Evolutionary conservation across 2,888 invertebrate species (phyloP), one percentile per base, ranked within the genome.

Genomic region (Oligia fasciuncula): DNA sequence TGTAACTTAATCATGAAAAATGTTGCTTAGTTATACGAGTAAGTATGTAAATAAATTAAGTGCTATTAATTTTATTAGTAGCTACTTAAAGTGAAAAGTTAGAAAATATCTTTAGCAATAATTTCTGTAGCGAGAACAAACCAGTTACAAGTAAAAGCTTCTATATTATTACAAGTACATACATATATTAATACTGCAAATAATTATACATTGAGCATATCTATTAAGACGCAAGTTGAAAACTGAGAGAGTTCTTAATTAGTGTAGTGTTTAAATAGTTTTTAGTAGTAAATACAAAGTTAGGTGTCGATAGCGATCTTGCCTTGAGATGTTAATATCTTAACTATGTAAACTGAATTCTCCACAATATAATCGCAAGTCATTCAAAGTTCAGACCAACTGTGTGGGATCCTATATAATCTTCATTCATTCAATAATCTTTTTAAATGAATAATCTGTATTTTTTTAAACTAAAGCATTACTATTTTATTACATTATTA

Each of bases 101-200:
- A 40, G 71, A 76, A 79, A 76, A 66, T 49, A 76, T 63, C 14
- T 35, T 63, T 46, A 54, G 35, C 14, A 67, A 54, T 77, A 4
- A 80, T 79, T 77, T 79, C 49, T 63, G 51, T 23, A 17, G 76
- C 67, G 65, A 71, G 29, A 77, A 73, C n/a, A 70, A 79, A 85
- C 82, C 79, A 29, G 85, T 79, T 72, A 13, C 4, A 49, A 72
- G 76, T 72, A 72, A 85, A 82, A 85, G 70, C 60, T n/a, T 66
- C 57, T 68, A 57, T n/a, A n/a, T 29, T 67, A 57, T 57, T 70
- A 73, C 29, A 73, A 72, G 68, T 63, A 54, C 23, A 11, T 74
- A 72, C 51, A 5, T 40, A 40, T 40, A 69, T 76, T 14, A 62
- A 72, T 72, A 57, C 35, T 17, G 35, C 46, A 67, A 54, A 62